Evolutionary conservation across 1,140 invertebrate genomes (phyloP), one percentile per base, ranked within the genome.

Genomic region (Caenorhabditis remanei): DNA sequence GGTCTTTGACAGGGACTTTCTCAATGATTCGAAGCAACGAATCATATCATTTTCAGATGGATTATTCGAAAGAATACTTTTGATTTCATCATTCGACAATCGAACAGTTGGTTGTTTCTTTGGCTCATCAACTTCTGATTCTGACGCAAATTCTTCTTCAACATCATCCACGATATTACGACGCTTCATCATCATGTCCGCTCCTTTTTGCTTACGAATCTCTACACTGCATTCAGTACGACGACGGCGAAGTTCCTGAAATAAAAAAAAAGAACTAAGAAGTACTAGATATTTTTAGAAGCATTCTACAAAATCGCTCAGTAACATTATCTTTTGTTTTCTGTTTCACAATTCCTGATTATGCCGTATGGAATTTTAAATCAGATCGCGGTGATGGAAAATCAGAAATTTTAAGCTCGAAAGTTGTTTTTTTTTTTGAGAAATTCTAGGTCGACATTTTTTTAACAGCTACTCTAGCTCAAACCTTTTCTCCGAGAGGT

Each of bases 161-260:
- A 93, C 93, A 32, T 85, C 89, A 7, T 94, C 92, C 82, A 94
- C 94, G 46, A 98, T 96, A 94, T 98, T 98, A 92, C 97, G 94
- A 92, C 97, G 95, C 94, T 99, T 99, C 90, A 96, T 95, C 90
- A 98, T 94, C 46, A 96, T 97, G 94, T 98, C 97, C 92, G 98
- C 97, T 89, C 97, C 95, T 94, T 98, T 98, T 92, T 96, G 97
- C 94, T 98, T 98, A 87, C 97, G 95, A 83, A 99, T 94, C 94
- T 98, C 97, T 8, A 98, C 96, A 88, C 96, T 98, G 53, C 97
- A 96, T 95, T 98, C 97, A 93, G 96, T 98, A 93, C 97, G 94
- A 89, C 97, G 95, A 93, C 97, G 96, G 93, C 97, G 95, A 96
- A 98, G 95, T 90, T 97, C 96, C 96, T 97, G 89, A 40, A 90